Evolutionary conservation across 2,797 vertebrate species (phyloP), one percentile per base, ranked within the genome.

Genomic region (Lates japonicus): DNA sequence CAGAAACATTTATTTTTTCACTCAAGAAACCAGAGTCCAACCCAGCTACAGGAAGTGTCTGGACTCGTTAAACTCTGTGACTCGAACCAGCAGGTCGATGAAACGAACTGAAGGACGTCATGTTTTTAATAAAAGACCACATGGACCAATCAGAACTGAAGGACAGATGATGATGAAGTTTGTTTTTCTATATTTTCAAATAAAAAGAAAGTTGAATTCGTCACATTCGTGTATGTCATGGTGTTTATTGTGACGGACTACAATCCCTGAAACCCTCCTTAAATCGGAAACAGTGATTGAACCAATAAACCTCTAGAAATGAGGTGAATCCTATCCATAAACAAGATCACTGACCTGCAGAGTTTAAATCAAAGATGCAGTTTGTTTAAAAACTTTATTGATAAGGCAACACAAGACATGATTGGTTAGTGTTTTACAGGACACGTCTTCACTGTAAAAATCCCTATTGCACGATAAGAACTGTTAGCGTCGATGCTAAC

Each of bases 351-450:
- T 29, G 25, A 29, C 25, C 25, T 29, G 25, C 7, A 55, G 3
- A 46, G 37, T 62, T 55, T 7, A 33, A 57, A 69, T 25, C 1
- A 81, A 59, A 51, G 12, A 65, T 39, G 7, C 12, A 16, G 35
- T 69, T 84, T 70, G 35, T 76, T 87, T 62, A 80, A 83, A 73
- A 84, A 81, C 74, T 94, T 94, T 93, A 92, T 91, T 94, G 67
- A 86, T 94, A 95, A 95, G 93, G 93, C 93, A 95, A 88, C 88
- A 91, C 77, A 83, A 83, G 70, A 83, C 61, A 62, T 73, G 78
- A 78, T 79, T 35, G 19, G 14, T 85, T 76, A 65, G 35, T 62
- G 7, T 68, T 68, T 80, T 64, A 75, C 57, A 64, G 70, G 74
- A 64, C 55, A 25, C 14, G 13, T 52, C 51, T 55, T 59, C 46